Base-by-base conservation (phyloP, 2,113 vertebrate species). In the Sylvilagus bachmani region DNA sequence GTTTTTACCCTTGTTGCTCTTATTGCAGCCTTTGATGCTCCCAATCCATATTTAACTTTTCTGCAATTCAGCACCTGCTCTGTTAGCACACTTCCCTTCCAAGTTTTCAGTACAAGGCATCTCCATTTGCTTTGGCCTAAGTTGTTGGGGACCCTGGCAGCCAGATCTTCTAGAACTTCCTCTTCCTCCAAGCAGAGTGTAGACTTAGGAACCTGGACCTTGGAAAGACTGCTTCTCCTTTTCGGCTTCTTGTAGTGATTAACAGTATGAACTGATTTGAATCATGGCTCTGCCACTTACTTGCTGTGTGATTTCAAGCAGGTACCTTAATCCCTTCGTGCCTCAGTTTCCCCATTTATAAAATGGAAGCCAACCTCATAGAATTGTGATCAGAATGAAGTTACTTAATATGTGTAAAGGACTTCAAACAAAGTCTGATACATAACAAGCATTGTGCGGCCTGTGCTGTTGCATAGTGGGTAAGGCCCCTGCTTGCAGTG, bases 31-130 rank as follows among this genome's bases (percentile, higher is more conserved):
- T 95, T 89, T 17, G 2, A 67, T 31, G 86, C 21, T 96, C 74
- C 55, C 11, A 10, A 92, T 97, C 64, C 92, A 62, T 93, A 91
- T 96, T 97, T 97, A 96, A 97, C 95, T 94, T 96, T 96, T 93
- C 79, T 96, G 93, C 95, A 94, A 89, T 96, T 97, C 97, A 97
- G 93, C 96, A 91, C 83, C 91, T 96, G 89, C 61, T 93, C 62
- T 10, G 33, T 94, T 82, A 92, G 85, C 27, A 19, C 29, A 14
- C 91, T 82, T 95, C 49, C 58, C 77, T 93, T 62, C 62, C 58
- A 38, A 91, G 82, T 55, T 81, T 92, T 91, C 64, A 55, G 33
- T 0, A 0, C 0, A 16, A 92, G n/a, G 80, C 70, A 89, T 70
- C 44, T 91, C 53, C 71, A 86, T 93, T 89, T 89, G 84, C 51